These are phyloP conservation scores for Cylas formicarius DNA, from an alignment of 1,140 invertebrate species.

Conservation along the genomic window DNA sequence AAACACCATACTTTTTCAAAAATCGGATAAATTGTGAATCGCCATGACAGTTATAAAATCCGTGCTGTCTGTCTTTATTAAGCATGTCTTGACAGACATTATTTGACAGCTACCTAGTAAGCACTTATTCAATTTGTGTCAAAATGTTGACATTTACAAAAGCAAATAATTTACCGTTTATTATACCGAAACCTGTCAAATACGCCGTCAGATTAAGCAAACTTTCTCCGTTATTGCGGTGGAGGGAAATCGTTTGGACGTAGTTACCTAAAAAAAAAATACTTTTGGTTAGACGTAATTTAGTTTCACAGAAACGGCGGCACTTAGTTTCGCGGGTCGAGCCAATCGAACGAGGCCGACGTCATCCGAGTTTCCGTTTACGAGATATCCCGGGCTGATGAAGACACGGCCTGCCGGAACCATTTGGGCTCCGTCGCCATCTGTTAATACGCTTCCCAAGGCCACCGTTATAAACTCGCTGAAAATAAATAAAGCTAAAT, in stretches of 20 bases:
- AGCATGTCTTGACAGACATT: too few relatives aligned
- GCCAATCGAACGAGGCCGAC: slow-evolving; percentile 34
- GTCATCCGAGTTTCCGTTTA: slow-evolving; percentile 28
- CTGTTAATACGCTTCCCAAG: slow-evolving; percentile 34
- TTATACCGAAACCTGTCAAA: slow-evolving; percentile 38
- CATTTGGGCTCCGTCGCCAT: slow-evolving; percentile 28
- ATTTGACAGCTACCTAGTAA: too few relatives aligned
- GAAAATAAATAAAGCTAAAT: slow-evolving; percentile 15
- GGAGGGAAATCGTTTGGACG: slow-evolving; percentile 30
- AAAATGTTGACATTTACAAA: not conserved
- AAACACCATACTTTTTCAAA: too few relatives aligned
- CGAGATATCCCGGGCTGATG: slow-evolving; percentile 35
- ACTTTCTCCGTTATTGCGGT: slow-evolving; percentile 30
- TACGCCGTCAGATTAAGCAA: slow-evolving; percentile 32
- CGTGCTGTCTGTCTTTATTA: too few relatives aligned
- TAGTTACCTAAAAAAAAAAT: slow-evolving; percentile 23
- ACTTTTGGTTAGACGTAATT: too few relatives aligned
- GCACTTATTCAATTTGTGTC: too few relatives aligned
- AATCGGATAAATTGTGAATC: too few relatives aligned
- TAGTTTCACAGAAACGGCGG: not conserved
- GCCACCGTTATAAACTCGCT: slow-evolving; percentile 31
- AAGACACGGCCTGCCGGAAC: slow-evolving; percentile 20
- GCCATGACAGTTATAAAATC: too few relatives aligned
- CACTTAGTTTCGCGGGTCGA: slow-evolving; percentile 24
- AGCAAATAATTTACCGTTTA: slow-evolving; percentile 30